Conservation (phyloP, 2,888 invertebrate genomes). For the Hyposoter didymator region DNA sequence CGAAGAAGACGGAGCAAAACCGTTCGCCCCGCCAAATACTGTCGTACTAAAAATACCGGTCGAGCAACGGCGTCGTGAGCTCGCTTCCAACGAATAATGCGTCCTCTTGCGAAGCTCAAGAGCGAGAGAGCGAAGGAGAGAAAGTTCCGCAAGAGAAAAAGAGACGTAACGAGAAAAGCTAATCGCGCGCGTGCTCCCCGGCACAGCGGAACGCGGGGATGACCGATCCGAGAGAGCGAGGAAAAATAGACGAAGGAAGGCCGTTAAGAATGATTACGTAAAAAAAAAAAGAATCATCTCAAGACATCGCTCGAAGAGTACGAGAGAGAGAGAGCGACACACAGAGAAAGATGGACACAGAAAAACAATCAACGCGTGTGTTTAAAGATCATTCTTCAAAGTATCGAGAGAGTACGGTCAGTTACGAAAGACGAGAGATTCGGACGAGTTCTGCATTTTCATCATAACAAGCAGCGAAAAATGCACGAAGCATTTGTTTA, state of each 20-base stretch:
- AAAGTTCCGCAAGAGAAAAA: constrained; percentile 45
- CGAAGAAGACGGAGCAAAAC: constrained; percentile 71
- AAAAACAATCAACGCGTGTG: constrained; percentile 13
- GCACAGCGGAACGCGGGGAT: constrained; percentile 47
- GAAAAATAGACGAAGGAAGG: constrained; percentile 69
- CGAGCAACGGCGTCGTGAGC: constrained; percentile 75
- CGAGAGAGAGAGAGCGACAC: constrained; percentile 29
- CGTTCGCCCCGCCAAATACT: constrained; percentile 83
- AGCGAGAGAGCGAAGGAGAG: constrained; percentile 42
- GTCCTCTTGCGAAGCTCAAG: constrained; percentile 70
- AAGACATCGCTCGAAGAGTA: not conserved
- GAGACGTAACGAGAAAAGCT: constrained; percentile 57
- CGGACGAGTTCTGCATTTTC: not conserved
- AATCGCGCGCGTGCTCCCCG: constrained; percentile 55
- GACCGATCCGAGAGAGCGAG: constrained; percentile 60
- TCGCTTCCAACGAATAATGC: constrained; percentile 77
- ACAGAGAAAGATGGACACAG: constrained; percentile 7
- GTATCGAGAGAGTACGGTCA: constrained; percentile 39
- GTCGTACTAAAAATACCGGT: constrained; percentile 82
- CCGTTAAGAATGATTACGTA: constrained; percentile 76
- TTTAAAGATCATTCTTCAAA: constrained; percentile 37
- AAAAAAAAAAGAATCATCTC: constrained; percentile 71
- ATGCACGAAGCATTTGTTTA: not conserved
- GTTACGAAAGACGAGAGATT: constrained; percentile 22
- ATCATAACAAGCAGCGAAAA: not conserved